These are phyloP conservation scores for Notarius quadriscutis DNA, from an alignment of 2,113 vertebrate genomes.

Conservation along the genomic window DNA sequence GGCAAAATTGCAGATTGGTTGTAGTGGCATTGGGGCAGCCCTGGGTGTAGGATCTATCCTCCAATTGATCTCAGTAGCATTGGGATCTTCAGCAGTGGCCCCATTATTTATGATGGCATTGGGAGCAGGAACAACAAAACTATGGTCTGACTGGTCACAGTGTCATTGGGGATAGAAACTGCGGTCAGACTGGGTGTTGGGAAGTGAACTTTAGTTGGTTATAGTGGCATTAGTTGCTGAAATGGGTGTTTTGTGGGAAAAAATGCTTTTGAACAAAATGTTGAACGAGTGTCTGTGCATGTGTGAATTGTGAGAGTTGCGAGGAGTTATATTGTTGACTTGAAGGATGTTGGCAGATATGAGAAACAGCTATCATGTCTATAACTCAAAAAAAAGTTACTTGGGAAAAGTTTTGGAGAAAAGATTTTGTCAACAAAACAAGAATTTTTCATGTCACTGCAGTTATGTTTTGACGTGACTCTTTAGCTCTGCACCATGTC, in stretches of 20 bases:
- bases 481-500: neutral
- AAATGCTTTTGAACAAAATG: neutral
- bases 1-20: neutral
- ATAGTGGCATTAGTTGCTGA: neutral
- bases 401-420: neutral
- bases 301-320: neutral
- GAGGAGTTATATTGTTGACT: neutral
- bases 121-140: neutral
- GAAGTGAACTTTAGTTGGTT: neutral
- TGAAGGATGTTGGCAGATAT: constrained; percentile 12
- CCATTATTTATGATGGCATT: neutral
- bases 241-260: neutral
- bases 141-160: neutral
- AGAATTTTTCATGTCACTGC: constrained; percentile 1
- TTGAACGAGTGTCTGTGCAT: neutral
- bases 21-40: neutral
- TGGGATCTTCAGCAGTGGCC: neutral
- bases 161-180: neutral
- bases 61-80: neutral
- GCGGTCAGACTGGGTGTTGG: neutral
- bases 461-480: neutral
- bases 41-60: neutral
- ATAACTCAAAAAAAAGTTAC: neutral
- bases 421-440: constrained; percentile 15
- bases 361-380: constrained; percentile 15